Percentiles rank a stretch among this genome's conserved stretches.
Conservation (phyloP, 2,113 vertebrate genomes). For the Bujurquina vittata region DNA sequence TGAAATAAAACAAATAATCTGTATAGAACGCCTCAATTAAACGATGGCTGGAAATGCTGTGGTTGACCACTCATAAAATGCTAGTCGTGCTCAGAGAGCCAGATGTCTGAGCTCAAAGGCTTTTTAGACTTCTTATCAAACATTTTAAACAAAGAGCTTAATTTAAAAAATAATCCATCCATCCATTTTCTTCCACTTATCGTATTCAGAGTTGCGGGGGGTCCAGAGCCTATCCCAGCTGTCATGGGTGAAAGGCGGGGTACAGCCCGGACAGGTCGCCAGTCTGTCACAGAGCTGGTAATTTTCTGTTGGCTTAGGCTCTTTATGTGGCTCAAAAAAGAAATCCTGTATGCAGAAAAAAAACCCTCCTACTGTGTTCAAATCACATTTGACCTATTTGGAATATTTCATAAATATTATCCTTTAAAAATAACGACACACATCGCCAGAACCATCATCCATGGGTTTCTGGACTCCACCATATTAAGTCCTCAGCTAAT, state of each 20-base stretch:
- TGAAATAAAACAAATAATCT: conserved; percentile 21
- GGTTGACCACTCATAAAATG: not conserved
- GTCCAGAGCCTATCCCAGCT: not conserved
- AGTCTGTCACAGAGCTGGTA: not conserved
- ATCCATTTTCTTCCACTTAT: conserved; percentile 7
- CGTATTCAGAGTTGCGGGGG: not conserved
- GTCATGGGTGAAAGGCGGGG: not conserved
- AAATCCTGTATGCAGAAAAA: not conserved
- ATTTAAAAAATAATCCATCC: not conserved
- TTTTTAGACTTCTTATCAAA: conserved; percentile 2
- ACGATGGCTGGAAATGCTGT: not conserved
- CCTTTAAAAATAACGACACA: not conserved
- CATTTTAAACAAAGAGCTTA: conserved; percentile 10
- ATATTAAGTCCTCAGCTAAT: not conserved
- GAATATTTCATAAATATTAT: not conserved
- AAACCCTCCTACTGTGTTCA: not conserved
- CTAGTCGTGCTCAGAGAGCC: not conserved
- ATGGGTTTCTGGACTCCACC: not conserved
- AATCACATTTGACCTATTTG: not conserved
- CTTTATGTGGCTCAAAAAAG: not conserved
- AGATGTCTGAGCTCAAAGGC: not conserved
- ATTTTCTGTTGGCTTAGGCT: not conserved
- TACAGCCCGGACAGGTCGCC: not conserved
- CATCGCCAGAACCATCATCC: not conserved
- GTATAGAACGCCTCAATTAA: conserved; percentile 2